Conservation (phyloP, 35 echinoderm and acorn worm genomes). For the Heliocidaris tuberculata region DNA sequence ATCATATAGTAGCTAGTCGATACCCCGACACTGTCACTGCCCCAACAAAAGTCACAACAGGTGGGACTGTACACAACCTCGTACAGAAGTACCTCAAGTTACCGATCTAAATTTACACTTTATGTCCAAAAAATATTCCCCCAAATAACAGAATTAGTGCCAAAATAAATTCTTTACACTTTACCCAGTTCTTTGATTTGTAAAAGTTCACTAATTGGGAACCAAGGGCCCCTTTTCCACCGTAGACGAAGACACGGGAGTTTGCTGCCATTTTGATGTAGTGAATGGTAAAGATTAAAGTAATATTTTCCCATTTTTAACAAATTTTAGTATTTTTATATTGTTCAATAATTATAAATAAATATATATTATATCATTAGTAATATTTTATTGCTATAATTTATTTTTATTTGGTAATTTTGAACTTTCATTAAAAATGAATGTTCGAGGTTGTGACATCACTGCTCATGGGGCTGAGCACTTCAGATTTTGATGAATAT, state of each 20-base stretch:
- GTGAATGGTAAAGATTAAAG: background rate
- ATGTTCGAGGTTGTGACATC: slow-evolving; percentile 34
- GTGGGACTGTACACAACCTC: background rate
- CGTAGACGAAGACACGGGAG: slow-evolving; percentile 77
- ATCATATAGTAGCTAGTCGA: too few species aligned
- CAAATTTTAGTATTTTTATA: background rate
- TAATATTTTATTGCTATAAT: background rate
- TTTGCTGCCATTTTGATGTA: slow-evolving; percentile 58
- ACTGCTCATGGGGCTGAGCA: slow-evolving; percentile 47
- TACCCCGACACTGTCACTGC: background rate
- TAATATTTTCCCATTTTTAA: background rate
- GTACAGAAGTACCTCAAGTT: background rate
- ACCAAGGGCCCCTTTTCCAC: slow-evolving; percentile 95
- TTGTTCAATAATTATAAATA: background rate
- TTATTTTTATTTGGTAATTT: background rate
- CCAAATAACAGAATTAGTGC: background rate
- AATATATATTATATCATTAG: background rate
- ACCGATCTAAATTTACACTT: background rate
- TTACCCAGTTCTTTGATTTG: slow-evolving; percentile 90
- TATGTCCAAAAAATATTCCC: background rate
- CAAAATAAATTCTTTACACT: background rate
- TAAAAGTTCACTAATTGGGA: slow-evolving; percentile 79
- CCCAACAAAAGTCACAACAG: background rate
- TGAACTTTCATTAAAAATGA: background rate
- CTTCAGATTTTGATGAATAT: slow-evolving; percentile 27